Evolutionary conservation across 2,797 vertebrate species (phyloP), one percentile per base, ranked within the genome.

Genomic region (Synanceia verrucosa): DNA sequence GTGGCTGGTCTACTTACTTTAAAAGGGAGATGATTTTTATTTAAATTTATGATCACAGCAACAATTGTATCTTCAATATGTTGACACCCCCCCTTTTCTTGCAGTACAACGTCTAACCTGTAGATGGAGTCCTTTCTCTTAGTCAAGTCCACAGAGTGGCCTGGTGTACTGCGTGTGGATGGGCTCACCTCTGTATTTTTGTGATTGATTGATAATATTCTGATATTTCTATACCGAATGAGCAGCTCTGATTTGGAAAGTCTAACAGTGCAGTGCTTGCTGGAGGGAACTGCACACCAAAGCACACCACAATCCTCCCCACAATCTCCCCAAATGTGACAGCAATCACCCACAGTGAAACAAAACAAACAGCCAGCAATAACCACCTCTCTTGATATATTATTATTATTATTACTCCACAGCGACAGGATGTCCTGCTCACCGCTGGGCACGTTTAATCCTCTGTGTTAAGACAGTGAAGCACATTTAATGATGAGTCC

Each of bases 1-100:
- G 88, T 93, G 91, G 87, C 90, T 88, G 91, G 92, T 90, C 91
- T 94, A 88, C 88, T 86, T 90, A 71, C 58, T 85, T 81, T 78
- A 70, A 90, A 91, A 88, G 81, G 86, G 86, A 90, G 73, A 37
- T 69, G 65, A 55, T 59, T 76, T 72, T 68, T 53, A 71, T 37
- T 66, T 74, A 58, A 29, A 73, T 66, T 51, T 65, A 44, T 76
- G 48, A n/a, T 81, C 43, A 65, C 39, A 43, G 57, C 65, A 61
- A 61, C 58, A 53, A 58, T 75, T 44, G 36, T 21, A 28, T 68
- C 51, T 52, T 70, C 33, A 70, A 50, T 46, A 52, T 69, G 44
- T 72, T 68, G 53, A 29, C 5, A 6, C 39, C 6, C 37, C 21
- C 46, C 2, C 8, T 29, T 29, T 31, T 34, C 12, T 65, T 86